Evolutionary conservation across 2,113 vertebrate species (phyloP).

Genomic region (Mormyrus iriodes): DNA sequence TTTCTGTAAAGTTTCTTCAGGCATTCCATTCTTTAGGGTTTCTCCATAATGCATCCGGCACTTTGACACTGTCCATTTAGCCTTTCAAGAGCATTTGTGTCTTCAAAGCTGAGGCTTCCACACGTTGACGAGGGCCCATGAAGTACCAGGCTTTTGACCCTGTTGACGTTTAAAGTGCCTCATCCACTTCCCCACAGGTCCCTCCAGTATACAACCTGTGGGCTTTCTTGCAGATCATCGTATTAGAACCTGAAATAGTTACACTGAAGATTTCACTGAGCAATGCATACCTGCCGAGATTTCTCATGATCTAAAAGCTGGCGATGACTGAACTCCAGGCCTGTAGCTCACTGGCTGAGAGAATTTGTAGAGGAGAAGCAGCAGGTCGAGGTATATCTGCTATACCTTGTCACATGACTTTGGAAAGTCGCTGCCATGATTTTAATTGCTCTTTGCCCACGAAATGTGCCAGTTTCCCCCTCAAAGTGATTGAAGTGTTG

Average conservation of each 20-base stretch:
- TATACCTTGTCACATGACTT: background rate
- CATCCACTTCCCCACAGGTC: background rate
- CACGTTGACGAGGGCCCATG: no score
- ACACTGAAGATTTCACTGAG: background rate
- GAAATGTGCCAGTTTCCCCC: background rate
- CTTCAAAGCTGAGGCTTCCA: background rate
- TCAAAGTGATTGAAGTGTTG: background rate
- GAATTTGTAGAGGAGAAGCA: background rate
- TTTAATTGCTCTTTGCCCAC: background rate
- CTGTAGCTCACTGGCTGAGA: background rate
- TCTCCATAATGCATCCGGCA: conserved; percentile 37
- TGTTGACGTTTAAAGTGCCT: background rate
- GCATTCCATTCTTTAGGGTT: conserved; percentile 52
- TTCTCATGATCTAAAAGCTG: background rate
- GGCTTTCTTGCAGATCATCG: background rate
- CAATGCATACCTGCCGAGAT: background rate
- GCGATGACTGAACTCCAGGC: background rate
- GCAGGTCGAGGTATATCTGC: background rate
- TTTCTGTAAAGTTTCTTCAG: conserved; percentile 57
- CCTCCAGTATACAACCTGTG: background rate
- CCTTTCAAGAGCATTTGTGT: conserved; percentile 36
- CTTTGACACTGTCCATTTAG: conserved; percentile 36
- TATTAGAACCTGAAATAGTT: background rate
- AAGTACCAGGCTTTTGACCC: background rate
- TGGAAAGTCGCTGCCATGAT: background rate